Evolutionary conservation across 1,140 invertebrate genomes (phyloP), one percentile per base, ranked within the genome.

Genomic region (Batillaria attramentaria): DNA sequence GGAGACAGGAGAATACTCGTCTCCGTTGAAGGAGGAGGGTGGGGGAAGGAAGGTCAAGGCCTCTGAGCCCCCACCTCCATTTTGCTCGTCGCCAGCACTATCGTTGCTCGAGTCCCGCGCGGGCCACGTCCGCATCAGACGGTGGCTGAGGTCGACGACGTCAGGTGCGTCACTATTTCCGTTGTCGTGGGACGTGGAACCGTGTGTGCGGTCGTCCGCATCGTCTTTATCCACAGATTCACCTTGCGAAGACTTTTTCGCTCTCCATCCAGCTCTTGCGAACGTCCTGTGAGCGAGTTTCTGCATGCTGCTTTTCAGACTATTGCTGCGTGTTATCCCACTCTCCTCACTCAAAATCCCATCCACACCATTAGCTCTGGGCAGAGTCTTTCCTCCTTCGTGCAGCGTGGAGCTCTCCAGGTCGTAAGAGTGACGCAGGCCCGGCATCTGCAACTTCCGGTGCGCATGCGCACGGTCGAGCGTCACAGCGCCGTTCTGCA

Each of bases 281-380:
- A 80, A 81, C 24, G 82, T 83, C 57, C 41, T 69, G 62, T 83
- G 70, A 4, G 79, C 75, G 39, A 84, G 65, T 50, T 72, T 77
- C 60, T 82, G 79, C 24, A 82, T 73, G 66, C 79, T 82, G 41
- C 77, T 79, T 46, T 85, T 85, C 41, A 84, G 43, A 46, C 85
- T 87, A 65, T 83, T 83, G 66, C 80, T 85, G 31, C 83, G 77
- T 35, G 62, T 57, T 3, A 77, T 39, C 28, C 81, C 81, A 46
- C 43, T 70, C 6, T 77, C 72, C 39, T 60, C 42, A n/a, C n/a
- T 37, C 31, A 73, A 57, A 3, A 35, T 39, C 3, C 2, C 20
- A 20, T 78, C 72, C 41, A 43, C 57, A 37, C 70, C 33, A 28
- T 37, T 43, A 41, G n/a, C 0, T 77, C 75, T 5, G 76, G 72